Evolutionary conservation across 2,888 invertebrate species (phyloP).

Genomic region (Leptura quadrifasciata): DNA sequence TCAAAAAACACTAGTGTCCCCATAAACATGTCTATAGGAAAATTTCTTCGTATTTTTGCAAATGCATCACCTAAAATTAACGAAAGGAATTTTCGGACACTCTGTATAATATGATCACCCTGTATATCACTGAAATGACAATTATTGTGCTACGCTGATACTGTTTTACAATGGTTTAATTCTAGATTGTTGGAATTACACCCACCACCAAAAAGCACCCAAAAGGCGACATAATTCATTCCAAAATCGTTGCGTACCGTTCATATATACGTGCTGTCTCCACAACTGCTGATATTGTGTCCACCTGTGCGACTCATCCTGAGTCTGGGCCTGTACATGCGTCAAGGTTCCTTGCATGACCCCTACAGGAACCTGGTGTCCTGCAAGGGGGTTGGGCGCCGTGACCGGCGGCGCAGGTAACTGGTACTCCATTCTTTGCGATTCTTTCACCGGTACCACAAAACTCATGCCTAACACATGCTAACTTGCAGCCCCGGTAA

Average conservation of each 20-base stretch:
- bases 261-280: conserved; percentile 87
- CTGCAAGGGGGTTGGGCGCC: conserved; percentile 67
- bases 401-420: conserved; percentile 74
- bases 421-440: conserved; percentile 74
- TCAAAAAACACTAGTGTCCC: no score
- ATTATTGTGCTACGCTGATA: no score
- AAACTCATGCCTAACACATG: conserved; percentile 73
- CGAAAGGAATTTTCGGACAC: no score
- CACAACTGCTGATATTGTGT: conserved; percentile 86
- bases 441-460: conserved; percentile 72
- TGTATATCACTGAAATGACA: no score
- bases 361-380: conserved; percentile 78
- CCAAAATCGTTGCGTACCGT: conserved; percentile 76
- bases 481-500: conserved; percentile 68
- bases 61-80: no score
- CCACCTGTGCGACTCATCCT: conserved; percentile 78
- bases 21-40: no score
- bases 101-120: no score
- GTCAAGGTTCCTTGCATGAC: conserved; percentile 81
- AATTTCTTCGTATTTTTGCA: no score
- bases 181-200: neutral
- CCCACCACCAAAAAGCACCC: conserved; percentile 28
- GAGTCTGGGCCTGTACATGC: conserved; percentile 77
- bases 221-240: neutral
- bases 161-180: neutral